Conservation (phyloP, 2,113 vertebrate species). For the Thomomys bottae region DNA sequence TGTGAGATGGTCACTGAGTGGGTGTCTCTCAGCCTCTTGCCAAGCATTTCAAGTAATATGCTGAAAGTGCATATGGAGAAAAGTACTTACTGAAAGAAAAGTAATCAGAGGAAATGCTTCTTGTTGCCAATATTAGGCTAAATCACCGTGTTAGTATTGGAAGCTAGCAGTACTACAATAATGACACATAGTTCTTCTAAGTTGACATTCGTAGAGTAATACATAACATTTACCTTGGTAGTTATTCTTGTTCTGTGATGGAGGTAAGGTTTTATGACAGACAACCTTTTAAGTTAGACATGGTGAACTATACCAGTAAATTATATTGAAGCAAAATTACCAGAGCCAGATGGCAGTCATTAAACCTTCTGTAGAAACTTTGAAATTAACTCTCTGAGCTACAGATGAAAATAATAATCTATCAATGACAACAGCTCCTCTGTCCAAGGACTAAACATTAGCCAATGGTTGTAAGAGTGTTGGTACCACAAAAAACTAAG, state of each 20-base stretch:
- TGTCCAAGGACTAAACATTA: neutral
- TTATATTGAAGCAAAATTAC: conserved; percentile 25
- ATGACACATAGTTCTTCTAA: neutral
- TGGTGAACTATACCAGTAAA: conserved; percentile 44
- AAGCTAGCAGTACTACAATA: neutral
- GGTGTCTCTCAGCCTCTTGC: neutral
- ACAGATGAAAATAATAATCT: neutral
- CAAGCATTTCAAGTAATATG: neutral
- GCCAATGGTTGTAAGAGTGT: neutral
- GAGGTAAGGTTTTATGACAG: neutral
- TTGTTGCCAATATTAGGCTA: neutral
- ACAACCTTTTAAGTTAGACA: conserved; percentile 45
- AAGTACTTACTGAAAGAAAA: neutral
- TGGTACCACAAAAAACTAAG: neutral
- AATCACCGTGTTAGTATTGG: conserved; percentile 4
- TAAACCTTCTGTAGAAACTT: neutral
- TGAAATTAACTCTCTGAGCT: conserved; percentile 42
- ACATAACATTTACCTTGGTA: neutral
- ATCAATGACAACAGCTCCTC: neutral
- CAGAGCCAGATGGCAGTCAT: conserved; percentile 37
- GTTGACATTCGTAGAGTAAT: neutral
- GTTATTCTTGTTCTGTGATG: neutral
- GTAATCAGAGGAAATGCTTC: neutral
- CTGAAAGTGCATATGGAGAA: neutral
- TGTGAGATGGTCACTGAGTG: neutral